Evolutionary conservation across 2,113 vertebrate genomes (phyloP).

Genomic region (Callionymus lyra): DNA sequence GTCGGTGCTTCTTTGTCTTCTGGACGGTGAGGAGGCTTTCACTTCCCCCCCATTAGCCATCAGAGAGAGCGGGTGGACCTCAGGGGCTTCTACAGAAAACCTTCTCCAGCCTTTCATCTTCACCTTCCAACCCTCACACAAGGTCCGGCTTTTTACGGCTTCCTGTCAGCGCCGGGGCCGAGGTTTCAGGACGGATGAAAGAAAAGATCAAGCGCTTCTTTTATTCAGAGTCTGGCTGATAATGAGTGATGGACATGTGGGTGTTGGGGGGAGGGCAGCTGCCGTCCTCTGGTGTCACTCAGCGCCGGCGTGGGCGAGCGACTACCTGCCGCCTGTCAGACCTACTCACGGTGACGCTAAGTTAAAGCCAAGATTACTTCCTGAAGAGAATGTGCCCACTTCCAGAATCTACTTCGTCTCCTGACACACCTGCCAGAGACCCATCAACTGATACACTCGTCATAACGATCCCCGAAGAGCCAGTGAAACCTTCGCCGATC

Average conservation of each 20-base stretch:
- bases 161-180: constrained; percentile 21
- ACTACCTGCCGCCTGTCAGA: constrained; percentile 38
- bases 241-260: constrained; percentile 10
- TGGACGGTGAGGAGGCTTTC: background rate
- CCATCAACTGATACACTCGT: no score
- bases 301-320: constrained; percentile 32
- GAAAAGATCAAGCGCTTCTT: background rate
- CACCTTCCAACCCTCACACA: constrained; percentile 42
- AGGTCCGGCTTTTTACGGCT: constrained; percentile 40
- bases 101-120: constrained; percentile 39
- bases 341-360: constrained; percentile 25
- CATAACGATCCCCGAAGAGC: no score
- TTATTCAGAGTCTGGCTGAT: constrained; percentile 6
- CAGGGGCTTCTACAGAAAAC: constrained; percentile 6
- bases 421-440: no score
- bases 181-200: constrained; percentile 1
- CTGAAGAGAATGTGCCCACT: constrained; percentile 6
- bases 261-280: constrained; percentile 10
- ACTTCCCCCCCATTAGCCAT: constrained; percentile 5
- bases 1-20: no score
- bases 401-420: no score
- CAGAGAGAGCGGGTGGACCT: constrained; percentile 3
- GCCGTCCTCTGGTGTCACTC: constrained; percentile 21
- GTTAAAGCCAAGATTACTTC: constrained; percentile 50
- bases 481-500: no score